A percentile compares a stretch with the other conserved stretches of the same genome.
phyloP scores from a whole-genome alignment of 2,113 vertebrate species.

The Sinocyclocheilus rhinocerous region DNA sequence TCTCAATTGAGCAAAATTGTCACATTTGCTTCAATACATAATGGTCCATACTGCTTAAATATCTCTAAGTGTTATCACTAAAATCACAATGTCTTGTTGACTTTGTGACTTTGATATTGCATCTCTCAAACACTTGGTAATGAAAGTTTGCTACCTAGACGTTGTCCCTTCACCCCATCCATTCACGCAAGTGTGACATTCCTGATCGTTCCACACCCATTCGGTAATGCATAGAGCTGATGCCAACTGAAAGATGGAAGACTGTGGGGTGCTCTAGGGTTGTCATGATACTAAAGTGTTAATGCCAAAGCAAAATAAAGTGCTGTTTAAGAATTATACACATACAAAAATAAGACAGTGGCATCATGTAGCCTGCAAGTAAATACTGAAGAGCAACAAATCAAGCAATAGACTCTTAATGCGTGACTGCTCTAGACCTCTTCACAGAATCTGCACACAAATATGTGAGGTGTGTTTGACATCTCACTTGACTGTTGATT shows the following conservation, averaged over 20 bases:
- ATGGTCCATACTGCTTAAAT: not conserved
- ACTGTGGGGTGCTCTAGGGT: no score
- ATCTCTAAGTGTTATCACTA: not conserved
- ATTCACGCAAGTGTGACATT: slow-evolving; percentile 67
- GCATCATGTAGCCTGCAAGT: not conserved
- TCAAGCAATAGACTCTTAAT: not conserved
- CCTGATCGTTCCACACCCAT: slow-evolving; percentile 64
- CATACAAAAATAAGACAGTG: not conserved
- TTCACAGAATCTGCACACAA: not conserved
- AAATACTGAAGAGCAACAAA: not conserved
- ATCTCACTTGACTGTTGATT: not conserved
- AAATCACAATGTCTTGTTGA: not conserved
- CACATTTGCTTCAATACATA: not conserved
- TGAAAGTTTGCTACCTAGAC: slow-evolving; percentile 23
- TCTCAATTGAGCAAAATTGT: not conserved
- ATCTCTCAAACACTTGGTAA: slow-evolving; percentile 43
- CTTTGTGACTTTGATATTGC: not conserved
- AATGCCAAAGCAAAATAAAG: not conserved
- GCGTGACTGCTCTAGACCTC: not conserved
- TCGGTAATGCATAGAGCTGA: slow-evolving; percentile 63
- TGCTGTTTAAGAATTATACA: not conserved
- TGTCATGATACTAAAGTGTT: not conserved
- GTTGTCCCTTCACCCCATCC: not conserved
- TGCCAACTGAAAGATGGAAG: not conserved
- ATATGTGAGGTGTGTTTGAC: not conserved